A percentile compares a stretch with the other conserved stretches of the same genome.
These are phyloP conservation scores for Asobara japonica DNA, from an alignment of 1,140 invertebrate genomes.

Conservation along the genomic window DNA sequence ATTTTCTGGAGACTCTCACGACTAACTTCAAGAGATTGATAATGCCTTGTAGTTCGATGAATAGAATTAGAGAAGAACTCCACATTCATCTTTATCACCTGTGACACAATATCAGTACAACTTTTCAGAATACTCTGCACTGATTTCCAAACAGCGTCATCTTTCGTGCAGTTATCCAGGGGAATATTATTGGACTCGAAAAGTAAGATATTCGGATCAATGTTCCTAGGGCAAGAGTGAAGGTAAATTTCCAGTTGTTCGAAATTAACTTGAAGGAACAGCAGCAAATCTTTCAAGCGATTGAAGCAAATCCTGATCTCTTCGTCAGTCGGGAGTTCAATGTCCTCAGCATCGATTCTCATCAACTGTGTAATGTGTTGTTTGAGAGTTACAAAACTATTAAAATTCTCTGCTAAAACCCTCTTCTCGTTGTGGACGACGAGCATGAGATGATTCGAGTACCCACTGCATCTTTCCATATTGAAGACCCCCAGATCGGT, in stretches of 20 bases:
- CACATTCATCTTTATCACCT: slow-evolving; percentile 43
- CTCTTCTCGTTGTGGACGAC: slow-evolving; percentile 67
- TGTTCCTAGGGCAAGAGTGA: slow-evolving; percentile 69
- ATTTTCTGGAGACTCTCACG: slow-evolving; percentile 56
- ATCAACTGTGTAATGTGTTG: slow-evolving; percentile 48
- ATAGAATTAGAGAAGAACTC: slow-evolving; percentile 44
- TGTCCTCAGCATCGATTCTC: slow-evolving; percentile 33
- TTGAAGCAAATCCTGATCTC: slow-evolving; percentile 44
- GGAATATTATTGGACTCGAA: slow-evolving; percentile 55
- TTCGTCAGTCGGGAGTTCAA: slow-evolving; percentile 45
- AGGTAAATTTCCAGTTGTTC: slow-evolving; percentile 72
- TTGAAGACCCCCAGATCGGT: slow-evolving; percentile 83
- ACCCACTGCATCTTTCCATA: slow-evolving; percentile 87
- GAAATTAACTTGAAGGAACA: slow-evolving; percentile 64
- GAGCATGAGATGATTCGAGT: slow-evolving; percentile 75
- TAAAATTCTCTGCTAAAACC: slow-evolving; percentile 51
- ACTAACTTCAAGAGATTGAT: slow-evolving; percentile 47
- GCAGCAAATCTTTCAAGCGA: slow-evolving; percentile 65
- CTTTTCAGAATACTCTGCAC: slow-evolving; percentile 60
- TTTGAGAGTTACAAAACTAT: slow-evolving; percentile 56
- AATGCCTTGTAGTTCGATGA: slow-evolving; percentile 58
- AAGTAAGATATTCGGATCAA: slow-evolving; percentile 44
- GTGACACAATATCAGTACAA: slow-evolving; percentile 29
- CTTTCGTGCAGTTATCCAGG: slow-evolving; percentile 65
- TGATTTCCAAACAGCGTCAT: slow-evolving; percentile 65